Percentiles rank a stretch among this genome's conserved stretches.
Conservation (phyloP, 2,888 invertebrate species). For the Hemaris fuciformis region DNA sequence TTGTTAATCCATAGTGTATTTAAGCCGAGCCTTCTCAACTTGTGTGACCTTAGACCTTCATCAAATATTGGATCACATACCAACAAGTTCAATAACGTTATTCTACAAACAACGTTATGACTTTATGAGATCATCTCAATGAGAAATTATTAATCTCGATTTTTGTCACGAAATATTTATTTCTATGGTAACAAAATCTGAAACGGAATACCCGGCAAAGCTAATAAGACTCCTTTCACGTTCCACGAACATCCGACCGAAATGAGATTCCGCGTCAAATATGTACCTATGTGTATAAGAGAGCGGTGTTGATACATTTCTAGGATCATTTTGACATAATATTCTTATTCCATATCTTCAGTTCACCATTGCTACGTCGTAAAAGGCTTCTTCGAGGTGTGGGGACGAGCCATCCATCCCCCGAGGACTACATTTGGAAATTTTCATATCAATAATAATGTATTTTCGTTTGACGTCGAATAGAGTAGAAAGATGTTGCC, state of each 20-base stretch:
- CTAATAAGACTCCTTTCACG: background rate
- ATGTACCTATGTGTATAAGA: background rate
- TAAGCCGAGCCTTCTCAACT: no score
- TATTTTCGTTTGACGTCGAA: conserved; percentile 10
- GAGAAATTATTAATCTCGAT: background rate
- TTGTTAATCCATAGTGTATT: no score
- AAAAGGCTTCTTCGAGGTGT: conserved; percentile 12
- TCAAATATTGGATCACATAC: no score
- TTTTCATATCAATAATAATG: conserved; percentile 12
- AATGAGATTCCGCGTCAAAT: background rate
- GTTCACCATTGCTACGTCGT: conserved; percentile 13
- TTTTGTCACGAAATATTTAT: background rate
- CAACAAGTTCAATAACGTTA: no score
- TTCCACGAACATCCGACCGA: background rate
- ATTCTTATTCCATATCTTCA: conserved; percentile 22
- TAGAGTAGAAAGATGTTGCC: conserved; percentile 9
- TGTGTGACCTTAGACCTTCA: no score
- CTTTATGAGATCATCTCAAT: background rate
- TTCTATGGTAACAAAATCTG: background rate
- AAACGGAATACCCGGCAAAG: background rate
- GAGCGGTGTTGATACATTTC: background rate
- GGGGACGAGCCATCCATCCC: background rate
- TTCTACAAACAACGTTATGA: no score
- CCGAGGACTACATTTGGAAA: conserved; percentile 14
- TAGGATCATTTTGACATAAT: conserved; percentile 12